Evolutionary conservation across 2,888 invertebrate species (phyloP).

Genomic region (Eupelmus urozonus): DNA sequence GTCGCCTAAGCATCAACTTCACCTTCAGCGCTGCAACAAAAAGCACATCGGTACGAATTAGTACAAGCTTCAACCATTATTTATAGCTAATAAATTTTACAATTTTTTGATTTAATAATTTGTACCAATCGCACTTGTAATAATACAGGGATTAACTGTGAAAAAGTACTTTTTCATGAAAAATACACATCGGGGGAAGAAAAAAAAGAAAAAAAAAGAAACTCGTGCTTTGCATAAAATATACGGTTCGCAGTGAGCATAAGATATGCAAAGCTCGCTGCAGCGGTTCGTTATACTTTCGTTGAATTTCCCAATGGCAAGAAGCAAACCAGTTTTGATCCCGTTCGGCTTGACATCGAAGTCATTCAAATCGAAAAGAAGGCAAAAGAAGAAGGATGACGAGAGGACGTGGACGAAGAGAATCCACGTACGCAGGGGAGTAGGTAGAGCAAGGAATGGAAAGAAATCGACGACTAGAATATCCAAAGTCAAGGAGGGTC

Average conservation of each 20-base stretch:
- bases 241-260: neutral
- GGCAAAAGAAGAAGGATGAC: neutral
- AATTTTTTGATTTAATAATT: neutral
- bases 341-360: slow-evolving; percentile 9
- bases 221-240: neutral
- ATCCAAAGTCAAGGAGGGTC: slow-evolving; percentile 10
- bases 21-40: slow-evolving; percentile 94
- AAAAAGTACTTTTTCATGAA: neutral
- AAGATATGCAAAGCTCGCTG: neutral
- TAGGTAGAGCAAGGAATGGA: neutral
- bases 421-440: neutral
- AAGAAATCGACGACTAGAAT: neutral
- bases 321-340: slow-evolving; percentile 29
- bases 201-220: neutral
- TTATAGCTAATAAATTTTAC: neutral
- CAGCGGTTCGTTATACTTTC: slow-evolving; percentile 2
- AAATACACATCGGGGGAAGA: neutral
- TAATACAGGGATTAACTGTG: neutral
- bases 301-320: slow-evolving; percentile 14
- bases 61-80: slow-evolving; percentile 2
- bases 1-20: slow-evolving; percentile 96
- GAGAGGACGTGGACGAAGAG: neutral
- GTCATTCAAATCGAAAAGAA: neutral
- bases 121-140: neutral
- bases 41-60: slow-evolving; percentile 47